Conservation (phyloP, 2,888 invertebrate genomes). For the Rhagophthalmus giganteus region DNA sequence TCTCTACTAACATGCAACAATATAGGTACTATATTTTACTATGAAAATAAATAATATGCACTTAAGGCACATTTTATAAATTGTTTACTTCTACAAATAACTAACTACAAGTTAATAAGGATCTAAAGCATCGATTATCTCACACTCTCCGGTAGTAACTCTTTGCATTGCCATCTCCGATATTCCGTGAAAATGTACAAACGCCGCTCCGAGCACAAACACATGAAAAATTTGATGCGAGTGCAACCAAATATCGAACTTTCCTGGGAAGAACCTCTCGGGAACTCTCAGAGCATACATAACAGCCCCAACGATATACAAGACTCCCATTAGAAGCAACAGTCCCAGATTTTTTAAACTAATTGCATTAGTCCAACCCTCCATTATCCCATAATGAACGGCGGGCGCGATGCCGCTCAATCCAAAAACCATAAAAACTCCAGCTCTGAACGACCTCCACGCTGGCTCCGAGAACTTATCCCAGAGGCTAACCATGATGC, state of each 20-base stretch:
- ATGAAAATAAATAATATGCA: too few relatives aligned
- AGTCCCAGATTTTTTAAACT: conserved; percentile 84
- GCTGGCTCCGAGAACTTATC: conserved; percentile 95
- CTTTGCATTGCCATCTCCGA: conserved; percentile 95
- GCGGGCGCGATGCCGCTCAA: conserved; percentile 96
- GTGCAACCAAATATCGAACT: conserved; percentile 98
- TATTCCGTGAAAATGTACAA: conserved; percentile 98
- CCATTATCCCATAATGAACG: conserved; percentile 91
- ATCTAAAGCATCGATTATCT: conserved; percentile 36
- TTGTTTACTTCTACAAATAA: too few relatives aligned
- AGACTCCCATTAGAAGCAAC: conserved; percentile 58
- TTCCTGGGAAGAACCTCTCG: conserved; percentile 97
- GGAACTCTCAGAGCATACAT: conserved; percentile 96
- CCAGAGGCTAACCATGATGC: conserved; percentile 91
- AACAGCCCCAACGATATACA: conserved; percentile 95
- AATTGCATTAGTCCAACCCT: conserved; percentile 93
- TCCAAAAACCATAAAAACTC: conserved; percentile 96
- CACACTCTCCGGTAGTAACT: conserved; percentile 84
- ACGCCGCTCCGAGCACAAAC: conserved; percentile 96
- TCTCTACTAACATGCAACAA: too few relatives aligned
- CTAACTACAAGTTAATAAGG: not conserved
- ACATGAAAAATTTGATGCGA: conserved; percentile 99
- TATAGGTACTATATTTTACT: too few relatives aligned
- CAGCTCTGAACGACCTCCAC: conserved; percentile 89
- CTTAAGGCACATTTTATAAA: too few relatives aligned